A percentile compares a stretch with the other conserved stretches of the same genome.
These are phyloP conservation scores for Copidosoma floridanum DNA, from an alignment of 1,140 invertebrate species.

Conservation along the genomic window DNA sequence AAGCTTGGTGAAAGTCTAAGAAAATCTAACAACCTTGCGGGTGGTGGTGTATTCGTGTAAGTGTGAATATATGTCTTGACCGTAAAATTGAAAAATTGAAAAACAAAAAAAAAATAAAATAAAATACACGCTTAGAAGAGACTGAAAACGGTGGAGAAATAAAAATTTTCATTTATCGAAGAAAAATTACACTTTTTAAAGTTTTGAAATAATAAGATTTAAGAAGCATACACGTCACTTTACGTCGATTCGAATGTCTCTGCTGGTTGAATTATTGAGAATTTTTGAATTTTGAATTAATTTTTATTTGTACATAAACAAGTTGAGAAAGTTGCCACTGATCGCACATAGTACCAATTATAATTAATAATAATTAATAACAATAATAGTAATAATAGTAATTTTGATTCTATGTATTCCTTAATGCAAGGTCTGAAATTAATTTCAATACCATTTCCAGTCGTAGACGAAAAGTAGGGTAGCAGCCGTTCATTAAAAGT, in stretches of 20 bases:
- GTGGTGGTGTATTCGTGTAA: slow-evolving; percentile 5
- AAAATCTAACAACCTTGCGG: slow-evolving; percentile 6
- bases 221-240: too few species aligned
- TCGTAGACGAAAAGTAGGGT: not conserved
- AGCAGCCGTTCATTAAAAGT: slow-evolving; percentile 4
- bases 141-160: slow-evolving; percentile 27
- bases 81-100: slow-evolving; percentile 9
- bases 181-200: too few species aligned
- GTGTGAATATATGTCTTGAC: slow-evolving; percentile 17
- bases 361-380: not conserved
- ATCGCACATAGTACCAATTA: too few species aligned
- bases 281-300: too few species aligned
- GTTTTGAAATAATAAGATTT: too few species aligned
- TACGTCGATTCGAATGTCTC: too few species aligned
- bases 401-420: not conserved
- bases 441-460: slow-evolving; percentile 26
- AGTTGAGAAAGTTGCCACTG: too few species aligned
- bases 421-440: slow-evolving; percentile 12
- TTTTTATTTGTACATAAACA: too few species aligned
- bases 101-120: slow-evolving; percentile 2
- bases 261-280: too few species aligned
- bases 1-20: slow-evolving; percentile 18
- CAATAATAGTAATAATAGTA: not conserved
- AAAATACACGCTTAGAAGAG: slow-evolving; percentile 10
- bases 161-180: too few species aligned